A percentile compares a stretch with the other conserved stretches of the same genome.
Conservation (phyloP, 2,797 vertebrate species). For the Pipistrellus pipistrellus region DNA sequence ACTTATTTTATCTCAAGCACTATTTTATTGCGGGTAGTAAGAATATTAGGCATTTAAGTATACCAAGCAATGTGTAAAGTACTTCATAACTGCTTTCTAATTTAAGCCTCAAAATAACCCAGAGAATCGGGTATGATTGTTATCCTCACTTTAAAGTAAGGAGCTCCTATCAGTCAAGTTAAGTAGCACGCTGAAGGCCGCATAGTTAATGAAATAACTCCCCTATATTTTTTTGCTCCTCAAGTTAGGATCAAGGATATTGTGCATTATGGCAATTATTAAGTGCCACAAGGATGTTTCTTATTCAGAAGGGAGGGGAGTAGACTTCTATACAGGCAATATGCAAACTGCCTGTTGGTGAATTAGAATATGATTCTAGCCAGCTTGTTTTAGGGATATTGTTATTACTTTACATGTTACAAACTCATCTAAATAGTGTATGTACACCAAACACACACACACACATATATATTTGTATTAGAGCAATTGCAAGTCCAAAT, state of each 20-base stretch:
- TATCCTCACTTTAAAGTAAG: neutral
- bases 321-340: neutral
- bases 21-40: neutral
- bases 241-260: neutral
- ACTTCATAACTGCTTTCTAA: neutral
- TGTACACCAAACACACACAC: neutral
- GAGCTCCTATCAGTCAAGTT: neutral
- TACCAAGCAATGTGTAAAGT: neutral
- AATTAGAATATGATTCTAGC: neutral
- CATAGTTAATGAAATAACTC: neutral
- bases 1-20: neutral
- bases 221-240: neutral
- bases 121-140: neutral
- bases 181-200: neutral
- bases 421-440: neutral
- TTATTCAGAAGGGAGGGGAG: neutral
- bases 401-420: neutral
- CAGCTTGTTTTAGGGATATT: neutral
- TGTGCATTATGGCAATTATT: slow-evolving; percentile 1
- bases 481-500: neutral
- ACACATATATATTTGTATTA: neutral
- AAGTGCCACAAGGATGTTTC: neutral
- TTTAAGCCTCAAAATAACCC: slow-evolving; percentile 15
- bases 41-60: neutral
- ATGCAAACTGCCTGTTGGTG: neutral